Base-by-base conservation (phyloP, 1,140 invertebrate genomes). In the Calephelis nemesis region DNA sequence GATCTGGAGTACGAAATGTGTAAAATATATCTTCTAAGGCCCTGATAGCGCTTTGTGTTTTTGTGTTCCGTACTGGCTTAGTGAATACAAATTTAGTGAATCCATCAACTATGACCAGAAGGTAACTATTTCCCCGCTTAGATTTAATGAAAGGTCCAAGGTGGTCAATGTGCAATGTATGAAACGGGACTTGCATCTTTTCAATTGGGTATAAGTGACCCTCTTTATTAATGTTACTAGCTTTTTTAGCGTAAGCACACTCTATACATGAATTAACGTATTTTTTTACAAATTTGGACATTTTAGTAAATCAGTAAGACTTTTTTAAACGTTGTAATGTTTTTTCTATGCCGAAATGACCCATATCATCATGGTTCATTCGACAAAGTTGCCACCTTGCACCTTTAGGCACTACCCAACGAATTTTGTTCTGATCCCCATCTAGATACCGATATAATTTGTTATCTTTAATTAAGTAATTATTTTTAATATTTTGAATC, bases 311-410 rank as follows among this genome's bases (percentile, higher is more conserved):
- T 11, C 50, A 52, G 15, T 52, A 52, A 42, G 40, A 42, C 40
- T 63, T 72, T 54, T 76, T 67, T 42, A 82, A 67, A 9, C 70
- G 69, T 50, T 78, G 60, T 13, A 74, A 12, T 13, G 71, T 71
- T 47, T 81, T 73, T 63, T 79, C 71, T 6, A 71, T 42, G 6
- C 73, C 71, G 54, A 77, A 64, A 65, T 77, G 70, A 11, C 76
- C 73, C 13, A 74, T 67, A 11, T 80, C n/a, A n/a, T n/a, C n/a
- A n/a, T n/a, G n/a, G n/a, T n/a, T n/a, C n/a, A n/a, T n/a, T n/a
- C n/a, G n/a, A n/a, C n/a, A n/a, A n/a, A n/a, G n/a, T n/a, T n/a
- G n/a, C n/a, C n/a, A n/a, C n/a, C n/a, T n/a, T n/a, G n/a, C n/a
- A n/a, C n/a, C n/a, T n/a, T n/a, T n/a, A n/a, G n/a, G n/a, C n/a